Conservation (phyloP, 2,797 vertebrate genomes). For the Sebastes vulpes region DNA sequence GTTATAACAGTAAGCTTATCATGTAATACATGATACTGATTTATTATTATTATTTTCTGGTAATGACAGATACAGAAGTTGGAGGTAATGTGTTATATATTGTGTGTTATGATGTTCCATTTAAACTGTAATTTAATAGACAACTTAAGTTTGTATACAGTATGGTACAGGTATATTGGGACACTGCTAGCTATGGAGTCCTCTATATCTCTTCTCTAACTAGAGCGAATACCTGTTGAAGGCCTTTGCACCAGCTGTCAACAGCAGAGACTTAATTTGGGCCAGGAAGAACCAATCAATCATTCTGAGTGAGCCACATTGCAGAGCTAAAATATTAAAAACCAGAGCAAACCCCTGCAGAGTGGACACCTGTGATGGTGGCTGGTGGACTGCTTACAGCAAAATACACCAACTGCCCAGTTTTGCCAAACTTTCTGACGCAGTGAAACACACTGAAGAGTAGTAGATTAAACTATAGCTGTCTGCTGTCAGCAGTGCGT, state of each 20-base stretch:
- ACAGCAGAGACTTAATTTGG: constrained; percentile 60
- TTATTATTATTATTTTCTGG: neutral
- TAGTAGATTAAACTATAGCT: neutral
- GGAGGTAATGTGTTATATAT: neutral
- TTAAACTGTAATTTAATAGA: neutral
- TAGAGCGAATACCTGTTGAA: constrained; percentile 33
- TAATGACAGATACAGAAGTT: neutral
- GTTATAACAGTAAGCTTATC: neutral
- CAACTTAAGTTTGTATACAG: neutral
- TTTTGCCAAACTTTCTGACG: constrained; percentile 8
- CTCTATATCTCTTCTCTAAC: neutral
- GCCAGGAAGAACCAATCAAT: constrained; percentile 66
- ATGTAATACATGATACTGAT: neutral
- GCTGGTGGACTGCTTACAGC: constrained; percentile 39
- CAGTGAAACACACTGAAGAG: constrained; percentile 1
- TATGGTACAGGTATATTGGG: neutral
- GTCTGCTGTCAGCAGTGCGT: constrained; percentile 2
- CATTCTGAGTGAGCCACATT: constrained; percentile 53
- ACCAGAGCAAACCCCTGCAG: constrained; percentile 39
- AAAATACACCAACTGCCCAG: constrained; percentile 42
- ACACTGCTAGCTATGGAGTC: neutral
- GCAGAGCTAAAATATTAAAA: constrained; percentile 51
- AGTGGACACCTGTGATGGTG: constrained; percentile 57
- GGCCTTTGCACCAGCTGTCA: constrained; percentile 37
- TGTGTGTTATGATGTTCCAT: neutral